A percentile compares a stretch with the other conserved stretches of the same genome.
These are phyloP conservation scores for Fratercula arctica DNA, from an alignment of 2,797 vertebrate genomes.

Conservation along the genomic window DNA sequence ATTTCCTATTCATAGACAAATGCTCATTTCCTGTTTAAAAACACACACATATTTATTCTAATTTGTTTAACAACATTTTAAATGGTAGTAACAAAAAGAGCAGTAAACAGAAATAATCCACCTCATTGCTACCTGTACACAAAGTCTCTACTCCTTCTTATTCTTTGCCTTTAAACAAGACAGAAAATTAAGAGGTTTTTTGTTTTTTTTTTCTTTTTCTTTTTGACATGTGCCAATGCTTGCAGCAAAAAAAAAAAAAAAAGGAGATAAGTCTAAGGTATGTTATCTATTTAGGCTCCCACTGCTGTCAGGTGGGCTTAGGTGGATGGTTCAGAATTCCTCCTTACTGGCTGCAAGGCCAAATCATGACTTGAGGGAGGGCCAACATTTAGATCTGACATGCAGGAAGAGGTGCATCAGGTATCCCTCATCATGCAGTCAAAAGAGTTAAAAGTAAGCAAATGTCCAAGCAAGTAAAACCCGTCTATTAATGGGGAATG, in stretches of 20 bases:
- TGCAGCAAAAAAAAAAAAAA: background rate
- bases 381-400: background rate
- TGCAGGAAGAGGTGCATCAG: background rate
- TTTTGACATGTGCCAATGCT: background rate
- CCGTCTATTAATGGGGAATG: background rate
- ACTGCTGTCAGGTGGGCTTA: background rate
- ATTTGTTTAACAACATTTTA: constrained; percentile 1
- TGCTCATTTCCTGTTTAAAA: constrained; percentile 25
- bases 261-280: background rate
- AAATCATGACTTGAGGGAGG: background rate
- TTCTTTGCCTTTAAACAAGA: background rate
- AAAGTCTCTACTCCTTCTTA: background rate
- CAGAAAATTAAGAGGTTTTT: background rate
- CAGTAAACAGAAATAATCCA: constrained; percentile 2
- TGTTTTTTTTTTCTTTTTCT: no score
- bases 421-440: background rate
- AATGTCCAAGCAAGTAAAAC: background rate
- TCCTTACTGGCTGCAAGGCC: background rate
- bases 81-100: background rate
- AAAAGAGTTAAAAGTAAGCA: constrained; percentile 5
- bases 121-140: background rate
- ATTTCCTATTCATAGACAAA: background rate
- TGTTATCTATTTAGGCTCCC: background rate
- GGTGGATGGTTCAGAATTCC: background rate
- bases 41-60: background rate